Evolutionary conservation across 2,113 vertebrate genomes (phyloP), one percentile per base, ranked within the genome.

Genomic region (Pterocles gutturalis): DNA sequence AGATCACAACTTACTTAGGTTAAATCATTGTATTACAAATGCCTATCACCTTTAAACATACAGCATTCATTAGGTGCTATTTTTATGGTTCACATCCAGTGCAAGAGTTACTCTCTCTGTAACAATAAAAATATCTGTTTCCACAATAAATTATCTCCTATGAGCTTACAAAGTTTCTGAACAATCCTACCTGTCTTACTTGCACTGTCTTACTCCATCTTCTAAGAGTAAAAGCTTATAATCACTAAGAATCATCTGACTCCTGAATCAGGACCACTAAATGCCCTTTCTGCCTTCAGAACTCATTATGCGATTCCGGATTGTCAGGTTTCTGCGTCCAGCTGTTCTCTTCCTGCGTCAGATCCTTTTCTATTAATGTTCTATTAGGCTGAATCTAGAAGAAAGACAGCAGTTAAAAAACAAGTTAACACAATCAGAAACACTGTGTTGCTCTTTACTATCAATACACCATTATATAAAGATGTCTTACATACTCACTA

Each of bases 321-420:
- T 75, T 72, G 73, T 87, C 65, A n/a, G 75, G 26, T 51, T 78
- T 79, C 57, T 94, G 89, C 34, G 70, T 80, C 70, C 45, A 87
- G 4, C 57, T 72, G 61, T 64, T 61, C 33, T 57, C 83, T 7
- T 72, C 91, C 77, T 90, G 92, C 14, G 69, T 45, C 45, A 26
- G 33, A 36, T 97, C 61, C 49, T 94, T 93, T 73, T 51, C 83
- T 17, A 4, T 0, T 25, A 73, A n/a, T 5, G 19, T 91, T 72
- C 46, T 87, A 66, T 89, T 90, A n/a, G 80, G 87, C 46, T 92
- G 96, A 88, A 98, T 90, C 98, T 98, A 75, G 48, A 95, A 95
- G 76, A 96, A 31, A 96, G 28, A 83, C 17, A 83, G 71, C 2
- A 77, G 21, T 77, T 71, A 71, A 64, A 69, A 84, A 57, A 2